phyloP scores from a whole-genome alignment of 2,797 vertebrate genomes.

The Harpagifer antarcticus region DNA sequence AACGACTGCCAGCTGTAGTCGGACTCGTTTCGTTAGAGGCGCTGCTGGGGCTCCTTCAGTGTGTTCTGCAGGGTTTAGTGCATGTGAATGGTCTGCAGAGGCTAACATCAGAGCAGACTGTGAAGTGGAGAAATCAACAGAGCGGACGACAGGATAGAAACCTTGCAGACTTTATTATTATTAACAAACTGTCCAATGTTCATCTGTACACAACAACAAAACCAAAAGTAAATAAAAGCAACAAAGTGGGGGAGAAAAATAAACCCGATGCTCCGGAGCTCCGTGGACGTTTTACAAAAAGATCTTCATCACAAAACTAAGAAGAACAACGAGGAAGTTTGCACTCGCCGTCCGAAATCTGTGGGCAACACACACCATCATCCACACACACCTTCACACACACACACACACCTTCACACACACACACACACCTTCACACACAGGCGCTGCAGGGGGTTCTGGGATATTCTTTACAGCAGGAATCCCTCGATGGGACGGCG shows the following conservation, averaged over 20 bases:
- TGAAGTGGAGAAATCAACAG: conserved; percentile 8
- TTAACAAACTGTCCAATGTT: conserved; percentile 92
- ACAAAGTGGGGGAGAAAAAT: neutral
- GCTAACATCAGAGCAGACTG: no score
- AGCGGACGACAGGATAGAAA: conserved; percentile 81
- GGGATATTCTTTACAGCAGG: neutral
- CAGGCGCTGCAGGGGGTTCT: neutral
- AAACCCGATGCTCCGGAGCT: conserved; percentile 71
- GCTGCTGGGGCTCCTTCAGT: no score
- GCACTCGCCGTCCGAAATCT: neutral
- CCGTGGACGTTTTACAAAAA: conserved; percentile 85
- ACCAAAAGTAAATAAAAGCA: conserved; percentile 26
- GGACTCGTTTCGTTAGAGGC: no score
- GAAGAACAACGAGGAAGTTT: conserved; percentile 31
- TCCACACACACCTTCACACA: no score
- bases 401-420: no score
- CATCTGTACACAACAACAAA: conserved; percentile 91
- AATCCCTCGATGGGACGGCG: conserved; percentile 37
- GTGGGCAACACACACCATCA: no score
- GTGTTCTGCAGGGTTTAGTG: no score
- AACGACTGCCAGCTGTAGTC: no score
- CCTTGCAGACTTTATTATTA: conserved; percentile 96
- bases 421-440: no score
- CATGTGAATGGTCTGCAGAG: no score
- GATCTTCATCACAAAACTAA: conserved; percentile 56